Base-by-base conservation (phyloP, 2,113 vertebrate genomes). In the Lampris incognitus region DNA sequence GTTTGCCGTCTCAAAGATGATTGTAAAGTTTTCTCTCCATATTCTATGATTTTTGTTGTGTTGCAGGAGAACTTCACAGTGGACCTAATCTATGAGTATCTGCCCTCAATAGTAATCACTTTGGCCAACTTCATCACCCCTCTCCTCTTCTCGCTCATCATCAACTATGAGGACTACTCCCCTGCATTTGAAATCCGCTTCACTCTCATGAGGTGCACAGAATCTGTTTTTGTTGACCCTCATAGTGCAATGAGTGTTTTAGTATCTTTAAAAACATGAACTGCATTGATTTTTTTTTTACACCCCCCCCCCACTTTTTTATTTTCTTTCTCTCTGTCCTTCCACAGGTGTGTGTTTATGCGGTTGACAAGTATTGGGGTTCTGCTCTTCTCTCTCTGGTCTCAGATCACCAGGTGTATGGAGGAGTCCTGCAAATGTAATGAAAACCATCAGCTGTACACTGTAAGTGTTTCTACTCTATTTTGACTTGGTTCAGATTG, bases 41-140 rank as follows among this genome's bases (percentile, higher is more conserved):
- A 13, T 63, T 13, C 24, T 11, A 52, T 58, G 11, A 1, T 37
- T 69, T 42, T 58, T n/a, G 9, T 9, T 67, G 41, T 11, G 62
- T 10, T 73, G 46, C 79, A 93, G 84, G 79, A 58, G 40, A 91
- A 86, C 72, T 94, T 94, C 63, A 79, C 92, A 3, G 9, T 93
- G 72, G 95, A 95, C 75, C 95, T 99, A 48, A 76, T 98, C 9
- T 90, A 94, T 40, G 89, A 97, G 69, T 99, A 99, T 81, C 89
- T 99, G 1, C 98, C 98, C 7, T 99, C 98, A 4, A 95, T 99
- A 0, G 97, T 99, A 52, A 99, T 99, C 91, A 98, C 97, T 0
- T 1, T 96, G 87, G 96, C 95, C 74, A 99, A 98, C 91, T 97
- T 97, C 82, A 85, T 97, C 68, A 96, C 94, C 3, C 96, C 97